Conservation (phyloP, 2,888 invertebrate genomes). For the Oxyscelio sp. region DNA sequence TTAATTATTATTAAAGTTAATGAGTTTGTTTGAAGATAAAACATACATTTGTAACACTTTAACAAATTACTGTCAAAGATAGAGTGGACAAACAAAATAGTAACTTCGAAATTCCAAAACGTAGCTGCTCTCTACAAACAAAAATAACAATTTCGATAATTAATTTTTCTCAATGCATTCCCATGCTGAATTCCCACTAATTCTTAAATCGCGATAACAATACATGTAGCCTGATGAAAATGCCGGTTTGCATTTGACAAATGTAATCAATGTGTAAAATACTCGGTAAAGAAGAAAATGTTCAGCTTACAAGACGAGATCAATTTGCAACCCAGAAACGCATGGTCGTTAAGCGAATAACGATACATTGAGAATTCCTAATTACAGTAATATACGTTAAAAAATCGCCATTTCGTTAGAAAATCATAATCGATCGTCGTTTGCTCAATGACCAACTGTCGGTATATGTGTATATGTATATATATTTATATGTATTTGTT, state of each 20-base stretch:
- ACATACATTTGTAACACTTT: too few relatives aligned
- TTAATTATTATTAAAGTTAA: too few relatives aligned
- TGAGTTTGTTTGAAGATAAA: too few relatives aligned
- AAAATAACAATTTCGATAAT: too few relatives aligned
- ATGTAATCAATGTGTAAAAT: conserved; percentile 52
- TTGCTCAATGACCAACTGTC: conserved; percentile 48
- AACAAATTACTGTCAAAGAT: too few relatives aligned
- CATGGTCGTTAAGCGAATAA: conserved; percentile 57
- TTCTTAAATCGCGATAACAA: conserved; percentile 30
- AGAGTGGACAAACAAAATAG: too few relatives aligned
- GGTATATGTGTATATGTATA: conserved; percentile 51
- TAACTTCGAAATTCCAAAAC: too few relatives aligned
- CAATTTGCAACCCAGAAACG: conserved; percentile 45
- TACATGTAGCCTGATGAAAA: conserved; percentile 49
- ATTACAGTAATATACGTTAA: conserved; percentile 54
- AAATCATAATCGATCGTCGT: conserved; percentile 60
- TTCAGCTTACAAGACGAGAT: conserved; percentile 60
- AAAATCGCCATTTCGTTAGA: conserved; percentile 60
- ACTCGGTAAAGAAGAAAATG: conserved; percentile 42
- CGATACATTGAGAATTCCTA: conserved; percentile 55
- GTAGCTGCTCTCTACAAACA: too few relatives aligned
- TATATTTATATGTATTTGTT: conserved; percentile 71
- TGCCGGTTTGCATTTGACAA: conserved; percentile 35
- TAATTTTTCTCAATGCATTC: too few relatives aligned
- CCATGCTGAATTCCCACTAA: conserved; percentile 37